Evolutionary conservation across 2,113 vertebrate genomes (phyloP), one percentile per base, ranked within the genome.

Genomic region (Percopsis transmontana): DNA sequence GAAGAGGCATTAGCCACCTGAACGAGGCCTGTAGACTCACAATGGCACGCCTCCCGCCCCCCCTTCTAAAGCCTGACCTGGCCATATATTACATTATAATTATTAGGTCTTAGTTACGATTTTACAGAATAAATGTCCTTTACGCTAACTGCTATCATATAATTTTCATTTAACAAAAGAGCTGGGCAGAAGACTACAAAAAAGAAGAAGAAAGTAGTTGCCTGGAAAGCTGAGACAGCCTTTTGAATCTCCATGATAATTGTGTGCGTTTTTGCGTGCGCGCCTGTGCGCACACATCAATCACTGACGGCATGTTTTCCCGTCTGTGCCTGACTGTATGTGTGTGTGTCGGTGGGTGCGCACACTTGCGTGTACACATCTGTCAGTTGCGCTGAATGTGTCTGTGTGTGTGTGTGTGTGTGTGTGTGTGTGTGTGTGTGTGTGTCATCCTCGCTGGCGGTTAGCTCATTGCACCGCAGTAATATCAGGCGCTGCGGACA

Each of bases 401-500:
- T 50, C 41, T 63, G 40, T 57, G 59, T 24, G 20, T 27, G 14
- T 19, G 15, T 62, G 23, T 51, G 21, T 62, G 59, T 48, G 20
- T 27, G 41, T 61, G n/a, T 47, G 13, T 16, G 16, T 23, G 39
- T 21, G 39, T 16, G 41, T 51, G 23, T 6, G 40, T 59, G 58
- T 57, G 44, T 39, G 19, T 83, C 78, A 81, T 81, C 65, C 70
- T 71, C n/a, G 51, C 82, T 74, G 78, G 83, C 78, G 84, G 78
- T 33, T 87, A 91, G 87, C 86, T 90, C 89, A 91, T 89, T 91
- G 88, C 83, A 85, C 82, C 52, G 82, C 85, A 78, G 84, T 87
- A 89, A 91, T 90, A 79, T 82, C 82, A 77, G 80, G 61, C 55
- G 82, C 67, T 56, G 45, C 70, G 82, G 85, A 90, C 88, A 91